These are phyloP conservation scores for Poicephalus meyeri DNA, from an alignment of 2,113 vertebrate species.

Conservation along the genomic window DNA sequence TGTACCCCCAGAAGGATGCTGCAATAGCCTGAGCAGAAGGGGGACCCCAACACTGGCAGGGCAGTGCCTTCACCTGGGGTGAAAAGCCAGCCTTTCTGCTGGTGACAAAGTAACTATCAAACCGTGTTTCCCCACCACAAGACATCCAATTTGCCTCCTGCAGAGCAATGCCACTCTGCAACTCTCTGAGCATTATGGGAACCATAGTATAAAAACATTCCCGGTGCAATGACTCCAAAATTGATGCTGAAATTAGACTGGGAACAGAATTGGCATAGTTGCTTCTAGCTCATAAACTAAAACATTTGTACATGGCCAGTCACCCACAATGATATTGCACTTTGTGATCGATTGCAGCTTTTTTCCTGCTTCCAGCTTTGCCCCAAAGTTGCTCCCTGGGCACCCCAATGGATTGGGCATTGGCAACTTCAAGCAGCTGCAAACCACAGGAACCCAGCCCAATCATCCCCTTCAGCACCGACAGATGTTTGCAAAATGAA, in stretches of 20 bases:
- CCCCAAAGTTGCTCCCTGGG: not conserved
- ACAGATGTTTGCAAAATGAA: not conserved
- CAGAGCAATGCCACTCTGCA: not conserved
- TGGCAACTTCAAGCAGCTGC: not conserved
- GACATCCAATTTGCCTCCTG: not conserved
- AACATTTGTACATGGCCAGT: accelerated
- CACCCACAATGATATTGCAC: not conserved
- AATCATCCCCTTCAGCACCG: not conserved
- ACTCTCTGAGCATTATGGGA: not conserved
- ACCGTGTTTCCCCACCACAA: not conserved
- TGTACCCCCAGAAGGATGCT: not conserved
- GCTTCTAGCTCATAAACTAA: not conserved
- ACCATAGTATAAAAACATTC: constrained; percentile 15
- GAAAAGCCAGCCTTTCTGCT: not conserved
- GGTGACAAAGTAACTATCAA: not conserved
- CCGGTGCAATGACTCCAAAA: not conserved
- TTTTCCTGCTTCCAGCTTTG: not conserved
- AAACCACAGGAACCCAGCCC: not conserved
- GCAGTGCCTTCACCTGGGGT: accelerated
- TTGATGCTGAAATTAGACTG: constrained; percentile 40
- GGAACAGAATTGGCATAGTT: not conserved
- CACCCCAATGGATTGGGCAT: not conserved
- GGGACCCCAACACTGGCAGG: accelerated
- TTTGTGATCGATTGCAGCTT: not conserved
- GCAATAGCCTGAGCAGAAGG: accelerated